These are phyloP conservation scores for Gadus macrocephalus DNA, from an alignment of 2,113 vertebrate species.

Conservation along the genomic window DNA sequence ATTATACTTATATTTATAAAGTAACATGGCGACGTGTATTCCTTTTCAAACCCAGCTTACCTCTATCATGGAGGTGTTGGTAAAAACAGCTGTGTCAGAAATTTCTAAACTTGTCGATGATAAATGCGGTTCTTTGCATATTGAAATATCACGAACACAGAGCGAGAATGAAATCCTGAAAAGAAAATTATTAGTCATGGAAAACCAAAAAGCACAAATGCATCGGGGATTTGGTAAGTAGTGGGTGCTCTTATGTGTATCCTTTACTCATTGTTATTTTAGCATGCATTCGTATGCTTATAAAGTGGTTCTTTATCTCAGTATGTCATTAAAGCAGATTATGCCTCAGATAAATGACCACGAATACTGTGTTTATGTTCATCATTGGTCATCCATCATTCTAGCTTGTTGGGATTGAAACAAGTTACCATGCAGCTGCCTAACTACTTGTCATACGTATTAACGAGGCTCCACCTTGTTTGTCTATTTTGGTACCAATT, in stretches of 20 bases:
- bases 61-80: conserved; percentile 69
- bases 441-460: not conserved
- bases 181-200: conserved; percentile 56
- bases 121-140: conserved; percentile 63
- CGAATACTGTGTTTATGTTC: too few relatives aligned
- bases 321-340: not conserved
- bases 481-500: not conserved
- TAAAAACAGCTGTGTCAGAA: conserved; percentile 65
- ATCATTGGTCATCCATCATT: not conserved
- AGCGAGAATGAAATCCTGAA: conserved; percentile 63
- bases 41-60: conserved; percentile 64
- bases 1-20: not conserved
- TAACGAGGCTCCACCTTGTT: not conserved
- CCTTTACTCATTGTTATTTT: not conserved
- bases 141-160: conserved; percentile 62
- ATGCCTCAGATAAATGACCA: not conserved
- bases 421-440: too few relatives aligned
- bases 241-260: not conserved
- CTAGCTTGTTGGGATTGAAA: too few relatives aligned
- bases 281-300: not conserved
- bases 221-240: conserved; percentile 55
- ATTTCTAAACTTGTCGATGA: conserved; percentile 71
- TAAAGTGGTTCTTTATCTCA: not conserved
- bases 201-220: conserved; percentile 52
- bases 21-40: conserved; percentile 63